Evolutionary conservation across 2,888 invertebrate genomes (phyloP).

Genomic region (Anoplius nigerrimus): DNA sequence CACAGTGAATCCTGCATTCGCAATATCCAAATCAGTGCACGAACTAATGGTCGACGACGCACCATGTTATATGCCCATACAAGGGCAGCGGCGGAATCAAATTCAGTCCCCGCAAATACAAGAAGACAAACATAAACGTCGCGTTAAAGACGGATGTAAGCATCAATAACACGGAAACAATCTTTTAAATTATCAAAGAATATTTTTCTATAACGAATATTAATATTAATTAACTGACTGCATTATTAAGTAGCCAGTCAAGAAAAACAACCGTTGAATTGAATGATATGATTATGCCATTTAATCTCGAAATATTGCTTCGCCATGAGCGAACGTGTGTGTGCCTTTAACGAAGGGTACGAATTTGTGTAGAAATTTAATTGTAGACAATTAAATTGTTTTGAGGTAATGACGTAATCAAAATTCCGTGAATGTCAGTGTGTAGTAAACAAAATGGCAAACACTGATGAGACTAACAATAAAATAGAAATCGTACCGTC

Average conservation of each 20-base stretch:
- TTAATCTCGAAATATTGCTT: conserved; percentile 16
- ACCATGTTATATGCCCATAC: conserved; percentile 87
- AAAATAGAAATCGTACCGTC: conserved; percentile 41
- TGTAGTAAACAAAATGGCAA: neutral
- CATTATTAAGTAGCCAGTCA: no score
- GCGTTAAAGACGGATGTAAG: conserved; percentile 80
- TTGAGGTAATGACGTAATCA: neutral
- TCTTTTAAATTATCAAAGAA: neutral
- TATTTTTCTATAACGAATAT: neutral
- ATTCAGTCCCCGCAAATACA: conserved; percentile 76
- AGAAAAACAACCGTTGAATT: no score
- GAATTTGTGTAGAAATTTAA: conserved; percentile 19
- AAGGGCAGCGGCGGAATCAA: conserved; percentile 81
- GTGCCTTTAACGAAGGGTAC: conserved; percentile 49
- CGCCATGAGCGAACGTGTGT: conserved; percentile 23
- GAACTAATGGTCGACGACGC: conserved; percentile 75
- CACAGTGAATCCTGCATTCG: conserved; percentile 69
- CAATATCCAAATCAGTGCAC: conserved; percentile 68
- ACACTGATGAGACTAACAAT: no score
- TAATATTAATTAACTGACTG: no score
- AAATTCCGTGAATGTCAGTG: conserved; percentile 4
- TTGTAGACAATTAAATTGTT: neutral
- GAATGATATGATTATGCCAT: neutral
- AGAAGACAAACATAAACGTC: conserved; percentile 79
- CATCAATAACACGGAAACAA: conserved; percentile 75